A percentile compares a stretch with the other conserved stretches of the same genome.
phyloP scores from a whole-genome alignment of 2,888 invertebrate genomes.

The Hemicrepidius hirtus region DNA sequence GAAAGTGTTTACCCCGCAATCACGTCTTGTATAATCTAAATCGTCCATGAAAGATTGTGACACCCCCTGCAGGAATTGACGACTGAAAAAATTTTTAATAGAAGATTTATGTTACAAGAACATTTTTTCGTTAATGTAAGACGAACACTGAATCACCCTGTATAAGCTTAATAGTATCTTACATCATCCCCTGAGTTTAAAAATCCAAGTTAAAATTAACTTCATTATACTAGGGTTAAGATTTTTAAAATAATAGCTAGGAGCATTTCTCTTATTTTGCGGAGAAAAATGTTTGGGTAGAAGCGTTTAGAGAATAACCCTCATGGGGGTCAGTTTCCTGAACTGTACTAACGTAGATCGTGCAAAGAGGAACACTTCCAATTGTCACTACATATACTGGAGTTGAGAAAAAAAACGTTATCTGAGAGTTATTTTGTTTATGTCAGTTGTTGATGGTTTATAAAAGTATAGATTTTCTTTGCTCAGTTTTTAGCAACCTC shows the following conservation, averaged over 20 bases:
- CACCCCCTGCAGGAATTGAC: no score
- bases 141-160: no score
- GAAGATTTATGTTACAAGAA: no score
- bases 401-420: not conserved
- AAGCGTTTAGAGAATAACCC: conserved; percentile 4
- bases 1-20: no score
- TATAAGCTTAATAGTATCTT: no score
- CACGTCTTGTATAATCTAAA: no score
- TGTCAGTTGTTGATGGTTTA: conserved; percentile 4
- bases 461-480: not conserved
- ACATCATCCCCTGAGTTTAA: no score
- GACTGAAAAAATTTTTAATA: no score
- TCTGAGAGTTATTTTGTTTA: conserved; percentile 5
- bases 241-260: not conserved
- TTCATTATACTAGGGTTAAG: not conserved
- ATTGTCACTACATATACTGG: conserved; percentile 11
- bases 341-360: not conserved
- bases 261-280: not conserved
- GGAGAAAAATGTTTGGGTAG: conserved; percentile 1
- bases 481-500: not conserved
- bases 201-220: not conserved
- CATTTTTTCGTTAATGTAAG: no score
- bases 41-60: no score
- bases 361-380: conserved; percentile 13
- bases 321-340: conserved; percentile 13